A percentile compares a stretch with the other conserved stretches of the same genome.
These are phyloP conservation scores for Pseudopodoces humilis DNA, from an alignment of 2,113 vertebrate species.

Conservation along the genomic window DNA sequence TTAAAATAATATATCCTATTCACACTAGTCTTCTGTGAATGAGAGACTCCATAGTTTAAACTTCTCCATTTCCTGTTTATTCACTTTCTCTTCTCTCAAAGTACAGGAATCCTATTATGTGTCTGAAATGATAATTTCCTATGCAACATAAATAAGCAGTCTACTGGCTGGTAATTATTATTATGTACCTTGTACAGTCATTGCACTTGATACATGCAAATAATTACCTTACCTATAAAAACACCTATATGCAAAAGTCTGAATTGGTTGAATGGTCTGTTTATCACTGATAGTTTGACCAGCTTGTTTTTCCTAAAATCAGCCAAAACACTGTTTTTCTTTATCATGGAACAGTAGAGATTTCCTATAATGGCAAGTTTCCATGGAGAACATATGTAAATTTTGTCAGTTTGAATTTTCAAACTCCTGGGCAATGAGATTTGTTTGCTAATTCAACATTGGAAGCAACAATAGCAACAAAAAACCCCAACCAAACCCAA, in stretches of 20 bases:
- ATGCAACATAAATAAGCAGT: background rate
- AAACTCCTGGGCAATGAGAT: background rate
- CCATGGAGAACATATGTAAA: background rate
- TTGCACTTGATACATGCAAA: background rate
- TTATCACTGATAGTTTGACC: background rate
- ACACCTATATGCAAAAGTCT: background rate
- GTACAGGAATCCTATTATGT: background rate
- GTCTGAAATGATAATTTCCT: background rate
- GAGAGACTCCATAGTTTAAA: background rate
- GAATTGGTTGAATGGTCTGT: background rate
- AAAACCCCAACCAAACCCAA: background rate
- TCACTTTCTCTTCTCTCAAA: background rate
- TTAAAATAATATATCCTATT: background rate
- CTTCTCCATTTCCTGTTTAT: background rate
- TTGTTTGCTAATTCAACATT: background rate
- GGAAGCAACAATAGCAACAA: background rate
- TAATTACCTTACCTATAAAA: background rate
- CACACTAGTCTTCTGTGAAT: background rate
- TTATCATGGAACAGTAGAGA: background rate
- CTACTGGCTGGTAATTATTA: background rate
- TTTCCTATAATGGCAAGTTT: background rate
- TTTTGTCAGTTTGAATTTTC: background rate
- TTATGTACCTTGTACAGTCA: background rate
- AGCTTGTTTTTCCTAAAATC: background rate
- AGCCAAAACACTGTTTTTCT: background rate